Evolutionary conservation across 2,888 invertebrate species (phyloP).

Genomic region (Cerceris rybyensis): DNA sequence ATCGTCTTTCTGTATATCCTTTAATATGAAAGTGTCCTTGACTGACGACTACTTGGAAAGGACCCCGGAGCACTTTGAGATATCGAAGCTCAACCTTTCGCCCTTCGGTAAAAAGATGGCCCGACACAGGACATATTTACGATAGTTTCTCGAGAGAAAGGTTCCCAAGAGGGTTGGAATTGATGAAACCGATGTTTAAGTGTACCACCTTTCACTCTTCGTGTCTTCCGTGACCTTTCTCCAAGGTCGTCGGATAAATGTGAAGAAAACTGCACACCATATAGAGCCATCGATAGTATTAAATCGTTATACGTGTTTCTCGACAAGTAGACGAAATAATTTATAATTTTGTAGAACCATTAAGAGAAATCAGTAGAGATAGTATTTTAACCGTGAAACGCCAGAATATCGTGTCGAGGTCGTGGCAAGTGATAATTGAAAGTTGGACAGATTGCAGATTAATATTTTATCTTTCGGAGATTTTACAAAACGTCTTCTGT

Average conservation of each 20-base stretch:
- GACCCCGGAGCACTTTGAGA: constrained; percentile 9
- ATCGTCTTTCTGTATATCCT: not conserved
- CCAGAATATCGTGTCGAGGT: too few relatives aligned
- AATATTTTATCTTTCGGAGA: too few relatives aligned
- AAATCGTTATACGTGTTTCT: not conserved
- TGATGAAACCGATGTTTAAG: constrained; percentile 34
- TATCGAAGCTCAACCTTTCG: constrained; percentile 9
- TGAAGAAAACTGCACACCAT: too few relatives aligned
- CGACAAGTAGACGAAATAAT: too few relatives aligned
- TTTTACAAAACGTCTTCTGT: too few relatives aligned
- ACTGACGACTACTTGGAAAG: not conserved
- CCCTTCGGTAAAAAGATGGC: constrained; percentile 17
- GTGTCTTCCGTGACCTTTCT: constrained; percentile 16
- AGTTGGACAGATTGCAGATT: too few relatives aligned
- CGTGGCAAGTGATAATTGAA: too few relatives aligned
- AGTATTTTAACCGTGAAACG: too few relatives aligned
- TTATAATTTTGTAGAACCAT: too few relatives aligned
- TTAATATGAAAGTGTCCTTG: constrained; percentile 12
- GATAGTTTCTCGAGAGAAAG: constrained; percentile 6
- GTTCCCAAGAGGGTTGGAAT: constrained; percentile 16
- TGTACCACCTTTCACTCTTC: constrained; percentile 17
- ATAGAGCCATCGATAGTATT: not conserved
- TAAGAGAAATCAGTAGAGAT: too few relatives aligned
- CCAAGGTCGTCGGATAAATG: constrained; percentile 20
- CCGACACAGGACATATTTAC: constrained; percentile 17